Evolutionary conservation across 2,888 invertebrate genomes (phyloP).

Genomic region (Cryptosula pallasiana): DNA sequence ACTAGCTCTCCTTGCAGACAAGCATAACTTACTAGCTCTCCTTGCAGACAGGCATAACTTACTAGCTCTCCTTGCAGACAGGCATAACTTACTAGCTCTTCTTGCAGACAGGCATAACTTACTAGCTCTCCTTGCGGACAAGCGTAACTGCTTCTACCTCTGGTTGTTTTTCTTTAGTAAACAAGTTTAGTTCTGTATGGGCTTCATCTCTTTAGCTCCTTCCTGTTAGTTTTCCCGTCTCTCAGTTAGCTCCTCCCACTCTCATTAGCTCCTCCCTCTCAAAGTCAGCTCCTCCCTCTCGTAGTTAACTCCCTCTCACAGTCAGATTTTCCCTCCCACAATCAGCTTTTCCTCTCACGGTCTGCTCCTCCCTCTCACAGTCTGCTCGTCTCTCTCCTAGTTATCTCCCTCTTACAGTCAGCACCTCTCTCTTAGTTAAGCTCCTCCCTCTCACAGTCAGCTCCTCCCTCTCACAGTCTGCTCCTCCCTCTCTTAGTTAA

Average conservation of each 20-base stretch:
- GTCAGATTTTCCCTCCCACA: background rate
- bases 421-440: background rate
- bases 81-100: too few species aligned
- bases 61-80: too few species aligned
- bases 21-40: too few species aligned
- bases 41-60: too few species aligned
- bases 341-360: background rate
- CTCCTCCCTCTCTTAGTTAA: slow-evolving; percentile 16
- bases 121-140: too few species aligned
- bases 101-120: too few species aligned
- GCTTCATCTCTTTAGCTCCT: background rate
- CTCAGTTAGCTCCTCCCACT: background rate
- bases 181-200: too few species aligned
- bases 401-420: background rate
- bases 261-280: background rate
- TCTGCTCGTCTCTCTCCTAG: background rate
- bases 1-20: too few species aligned
- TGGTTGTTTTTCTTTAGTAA: too few species aligned
- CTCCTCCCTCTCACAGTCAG: background rate
- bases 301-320: too few species aligned
- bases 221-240: background rate
- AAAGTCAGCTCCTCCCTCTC: background rate
- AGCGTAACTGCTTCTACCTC: too few species aligned
- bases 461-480: background rate
- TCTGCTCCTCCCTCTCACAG: background rate